These are phyloP conservation scores for Paraplagusia blochii DNA, from an alignment of 2,113 vertebrate genomes.

Conservation along the genomic window DNA sequence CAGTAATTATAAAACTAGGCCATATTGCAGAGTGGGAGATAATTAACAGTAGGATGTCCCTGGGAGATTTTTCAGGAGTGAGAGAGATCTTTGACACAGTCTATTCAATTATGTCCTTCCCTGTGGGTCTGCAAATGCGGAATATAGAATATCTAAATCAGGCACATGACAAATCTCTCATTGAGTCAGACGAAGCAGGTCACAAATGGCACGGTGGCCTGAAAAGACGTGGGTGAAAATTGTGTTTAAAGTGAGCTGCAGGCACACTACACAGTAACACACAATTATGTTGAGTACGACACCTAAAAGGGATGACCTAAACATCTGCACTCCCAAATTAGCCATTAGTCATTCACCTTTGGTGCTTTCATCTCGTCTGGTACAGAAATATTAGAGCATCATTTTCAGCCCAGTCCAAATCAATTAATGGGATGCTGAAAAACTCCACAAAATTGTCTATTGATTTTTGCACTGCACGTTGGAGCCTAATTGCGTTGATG, in stretches of 20 bases:
- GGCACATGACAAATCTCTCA: constrained; percentile 71
- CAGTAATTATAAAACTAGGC: constrained; percentile 85
- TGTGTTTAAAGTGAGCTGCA: not conserved
- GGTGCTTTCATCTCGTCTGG: constrained; percentile 6
- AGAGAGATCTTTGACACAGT: constrained; percentile 76
- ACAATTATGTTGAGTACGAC: too few species aligned
- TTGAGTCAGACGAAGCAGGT: constrained; percentile 56
- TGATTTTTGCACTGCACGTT: constrained; percentile 37
- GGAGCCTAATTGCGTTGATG: constrained; percentile 37
- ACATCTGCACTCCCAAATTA: constrained; percentile 1
- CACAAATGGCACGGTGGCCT: constrained; percentile 43
- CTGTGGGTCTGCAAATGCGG: constrained; percentile 67
- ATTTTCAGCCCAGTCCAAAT: constrained; percentile 3
- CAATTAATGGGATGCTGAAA: constrained; percentile 49
- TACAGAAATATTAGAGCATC: constrained; percentile 23
- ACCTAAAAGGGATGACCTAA: too few species aligned
- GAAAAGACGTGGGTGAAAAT: constrained; percentile 25
- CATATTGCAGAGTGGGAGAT: constrained; percentile 81
- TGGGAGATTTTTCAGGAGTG: constrained; percentile 70
- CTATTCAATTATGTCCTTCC: constrained; percentile 81
- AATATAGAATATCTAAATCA: constrained; percentile 80
- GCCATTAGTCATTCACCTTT: constrained; percentile 9
- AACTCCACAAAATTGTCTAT: constrained; percentile 52
- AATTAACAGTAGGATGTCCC: constrained; percentile 78
- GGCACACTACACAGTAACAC: not conserved